A percentile compares a stretch with the other conserved stretches of the same genome.
phyloP scores from a whole-genome alignment of 2,888 invertebrate species.

The Leptopterna dolabrata region DNA sequence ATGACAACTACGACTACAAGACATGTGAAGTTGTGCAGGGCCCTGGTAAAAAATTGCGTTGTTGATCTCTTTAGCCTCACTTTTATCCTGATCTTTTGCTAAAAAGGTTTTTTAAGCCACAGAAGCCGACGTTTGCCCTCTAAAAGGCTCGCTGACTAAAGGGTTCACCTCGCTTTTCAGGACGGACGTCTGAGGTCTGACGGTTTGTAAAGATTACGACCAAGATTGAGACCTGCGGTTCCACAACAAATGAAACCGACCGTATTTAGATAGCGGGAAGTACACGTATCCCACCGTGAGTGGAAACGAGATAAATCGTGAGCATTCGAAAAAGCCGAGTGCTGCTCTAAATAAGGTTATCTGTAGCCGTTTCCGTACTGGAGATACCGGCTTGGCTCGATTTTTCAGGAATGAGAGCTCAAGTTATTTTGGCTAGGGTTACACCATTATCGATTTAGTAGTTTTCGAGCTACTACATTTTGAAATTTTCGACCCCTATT shows the following conservation, averaged over 20 bases:
- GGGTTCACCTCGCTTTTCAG: background rate
- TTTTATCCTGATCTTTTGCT: background rate
- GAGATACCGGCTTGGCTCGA: background rate
- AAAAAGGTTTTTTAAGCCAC: background rate
- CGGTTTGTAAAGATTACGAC: background rate
- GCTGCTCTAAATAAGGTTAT: slow-evolving; percentile 71
- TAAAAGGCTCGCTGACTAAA: background rate
- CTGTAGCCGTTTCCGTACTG: background rate
- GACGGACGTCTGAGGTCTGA: background rate
- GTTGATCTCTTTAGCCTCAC: too few relatives aligned
- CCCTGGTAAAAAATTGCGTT: too few relatives aligned
- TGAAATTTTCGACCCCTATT: too few relatives aligned
- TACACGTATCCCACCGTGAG: background rate
- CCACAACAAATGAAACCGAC: background rate
- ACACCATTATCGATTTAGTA: background rate
- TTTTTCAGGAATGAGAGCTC: background rate
- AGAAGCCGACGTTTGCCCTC: background rate
- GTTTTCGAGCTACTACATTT: too few relatives aligned
- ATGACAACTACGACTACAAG: too few relatives aligned
- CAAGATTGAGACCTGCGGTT: background rate
- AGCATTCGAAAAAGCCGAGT: slow-evolving; percentile 67
- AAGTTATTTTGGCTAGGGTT: background rate
- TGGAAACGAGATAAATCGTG: background rate
- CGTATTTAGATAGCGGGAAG: background rate
- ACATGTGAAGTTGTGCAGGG: too few relatives aligned